Evolutionary conservation across 2,113 vertebrate genomes (phyloP).

Genomic region (Plotosus lineatus): DNA sequence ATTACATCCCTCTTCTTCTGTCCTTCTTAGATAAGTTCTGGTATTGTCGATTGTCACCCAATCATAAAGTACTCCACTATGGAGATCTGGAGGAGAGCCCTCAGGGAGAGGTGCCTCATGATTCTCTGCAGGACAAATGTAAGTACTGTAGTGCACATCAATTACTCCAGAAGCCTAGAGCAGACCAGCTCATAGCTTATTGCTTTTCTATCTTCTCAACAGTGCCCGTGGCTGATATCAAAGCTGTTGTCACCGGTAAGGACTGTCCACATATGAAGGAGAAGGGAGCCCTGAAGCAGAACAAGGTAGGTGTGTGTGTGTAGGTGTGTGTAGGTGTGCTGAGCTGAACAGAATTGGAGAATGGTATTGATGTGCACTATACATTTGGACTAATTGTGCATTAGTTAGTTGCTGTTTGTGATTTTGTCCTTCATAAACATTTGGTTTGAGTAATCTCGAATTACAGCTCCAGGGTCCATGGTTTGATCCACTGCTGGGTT

Average conservation of each 20-base stretch:
- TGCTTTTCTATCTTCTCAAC: slow-evolving; percentile 57
- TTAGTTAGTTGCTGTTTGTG: background rate
- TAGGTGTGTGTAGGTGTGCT: slow-evolving; percentile 66
- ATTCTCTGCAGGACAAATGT: slow-evolving; percentile 97
- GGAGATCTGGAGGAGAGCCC: slow-evolving; percentile 97
- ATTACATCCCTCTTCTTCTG: slow-evolving; percentile 14
- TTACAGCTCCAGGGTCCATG: background rate
- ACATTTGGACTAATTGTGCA: background rate
- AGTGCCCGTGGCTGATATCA: slow-evolving; percentile 99
- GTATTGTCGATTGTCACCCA: slow-evolving; percentile 97
- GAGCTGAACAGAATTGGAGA: background rate
- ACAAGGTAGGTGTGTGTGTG: slow-evolving; percentile 76
- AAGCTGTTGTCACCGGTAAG: slow-evolving; percentile 97
- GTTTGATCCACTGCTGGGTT: background rate
- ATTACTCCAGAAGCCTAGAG: background rate
- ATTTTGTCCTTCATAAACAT: background rate
- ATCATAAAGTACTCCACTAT: slow-evolving; percentile 99
- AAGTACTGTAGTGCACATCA: slow-evolving; percentile 64
- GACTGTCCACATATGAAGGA: slow-evolving; percentile 99
- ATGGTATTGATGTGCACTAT: background rate
- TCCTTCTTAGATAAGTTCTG: slow-evolving; percentile 91
- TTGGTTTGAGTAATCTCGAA: background rate
- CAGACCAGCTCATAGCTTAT: slow-evolving; percentile 27
- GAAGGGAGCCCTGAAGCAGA: slow-evolving; percentile 98
- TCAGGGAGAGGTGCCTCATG: slow-evolving; percentile 93